Evolutionary conservation across 2,888 invertebrate species (phyloP).

Genomic region (Steinernema hermaphroditum): DNA sequence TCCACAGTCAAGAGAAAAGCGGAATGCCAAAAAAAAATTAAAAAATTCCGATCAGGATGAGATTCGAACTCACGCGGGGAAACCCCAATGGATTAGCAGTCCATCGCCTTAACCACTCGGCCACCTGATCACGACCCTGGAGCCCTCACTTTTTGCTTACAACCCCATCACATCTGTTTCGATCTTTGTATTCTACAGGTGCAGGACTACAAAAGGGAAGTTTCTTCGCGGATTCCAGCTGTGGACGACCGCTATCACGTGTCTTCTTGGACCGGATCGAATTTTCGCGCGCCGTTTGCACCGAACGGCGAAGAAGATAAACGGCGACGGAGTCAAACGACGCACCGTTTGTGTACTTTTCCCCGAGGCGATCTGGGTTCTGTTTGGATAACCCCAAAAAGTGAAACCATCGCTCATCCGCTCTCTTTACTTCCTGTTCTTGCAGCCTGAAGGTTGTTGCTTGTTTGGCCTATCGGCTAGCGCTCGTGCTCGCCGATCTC

Average conservation of each 20-base stretch:
- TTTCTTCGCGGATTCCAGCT: not conserved
- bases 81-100: constrained; percentile 67
- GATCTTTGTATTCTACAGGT: not conserved
- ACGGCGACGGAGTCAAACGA: constrained; percentile 8
- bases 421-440: not conserved
- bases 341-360: not conserved
- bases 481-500: not conserved
- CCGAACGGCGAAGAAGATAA: not conserved
- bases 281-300: not conserved
- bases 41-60: constrained; percentile 57
- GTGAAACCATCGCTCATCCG: not conserved
- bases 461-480: not conserved
- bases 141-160: not conserved
- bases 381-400: constrained; percentile 4
- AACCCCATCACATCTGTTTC: not conserved
- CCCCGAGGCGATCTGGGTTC: not conserved
- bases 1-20: too few species aligned
- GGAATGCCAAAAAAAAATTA: not conserved
- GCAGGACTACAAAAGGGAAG: not conserved
- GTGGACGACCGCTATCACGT: not conserved
- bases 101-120: constrained; percentile 67
- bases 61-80: constrained; percentile 66
- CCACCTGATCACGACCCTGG: constrained; percentile 56
- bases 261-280: constrained; percentile 9
- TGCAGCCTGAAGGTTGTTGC: not conserved